These are phyloP conservation scores for Spodoptera picta DNA, from an alignment of 2,888 invertebrate species.

Conservation along the genomic window DNA sequence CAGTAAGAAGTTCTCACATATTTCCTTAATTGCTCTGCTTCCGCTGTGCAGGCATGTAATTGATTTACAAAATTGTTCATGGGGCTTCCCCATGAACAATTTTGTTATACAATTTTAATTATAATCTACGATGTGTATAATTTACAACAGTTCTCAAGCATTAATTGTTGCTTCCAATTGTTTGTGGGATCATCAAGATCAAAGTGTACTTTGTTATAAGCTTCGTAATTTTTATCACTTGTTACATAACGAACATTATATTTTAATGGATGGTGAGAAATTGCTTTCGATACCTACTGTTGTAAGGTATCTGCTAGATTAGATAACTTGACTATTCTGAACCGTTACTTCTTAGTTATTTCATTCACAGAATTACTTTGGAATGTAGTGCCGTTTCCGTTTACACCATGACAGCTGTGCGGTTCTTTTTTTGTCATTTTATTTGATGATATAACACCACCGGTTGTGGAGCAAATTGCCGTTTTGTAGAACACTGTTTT, in stretches of 20 bases:
- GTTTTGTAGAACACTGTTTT: conserved; percentile 29
- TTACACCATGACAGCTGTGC: conserved; percentile 35
- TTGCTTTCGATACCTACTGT: conserved; percentile 47
- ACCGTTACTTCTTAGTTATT: not conserved
- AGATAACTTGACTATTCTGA: conserved; percentile 39
- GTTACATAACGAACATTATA: conserved; percentile 26
- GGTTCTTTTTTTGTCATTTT: conserved; percentile 36
- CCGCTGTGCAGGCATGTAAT: conserved; percentile 27
- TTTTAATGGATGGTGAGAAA: conserved; percentile 56
- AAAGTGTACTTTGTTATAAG: conserved; percentile 35
- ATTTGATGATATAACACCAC: conserved; percentile 35
- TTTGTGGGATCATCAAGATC: conserved; percentile 46
- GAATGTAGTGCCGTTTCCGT: conserved; percentile 38
- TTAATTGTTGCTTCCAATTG: conserved; percentile 45
- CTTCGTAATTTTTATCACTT: conserved; percentile 12
- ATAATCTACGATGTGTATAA: conserved; percentile 3
- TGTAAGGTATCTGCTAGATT: conserved; percentile 46
- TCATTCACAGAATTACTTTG: conserved; percentile 25
- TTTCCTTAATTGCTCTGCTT: conserved; percentile 20
- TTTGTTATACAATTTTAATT: too few relatives aligned
- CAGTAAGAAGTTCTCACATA: conserved; percentile 34
- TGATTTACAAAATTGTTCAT: conserved; percentile 28
- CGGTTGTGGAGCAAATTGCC: conserved; percentile 25
- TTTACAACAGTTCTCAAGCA: conserved; percentile 23
- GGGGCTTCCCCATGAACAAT: conserved; percentile 7